Conservation (phyloP, 92 coral and sea anemone genomes). For the Meandrina meandrites region DNA sequence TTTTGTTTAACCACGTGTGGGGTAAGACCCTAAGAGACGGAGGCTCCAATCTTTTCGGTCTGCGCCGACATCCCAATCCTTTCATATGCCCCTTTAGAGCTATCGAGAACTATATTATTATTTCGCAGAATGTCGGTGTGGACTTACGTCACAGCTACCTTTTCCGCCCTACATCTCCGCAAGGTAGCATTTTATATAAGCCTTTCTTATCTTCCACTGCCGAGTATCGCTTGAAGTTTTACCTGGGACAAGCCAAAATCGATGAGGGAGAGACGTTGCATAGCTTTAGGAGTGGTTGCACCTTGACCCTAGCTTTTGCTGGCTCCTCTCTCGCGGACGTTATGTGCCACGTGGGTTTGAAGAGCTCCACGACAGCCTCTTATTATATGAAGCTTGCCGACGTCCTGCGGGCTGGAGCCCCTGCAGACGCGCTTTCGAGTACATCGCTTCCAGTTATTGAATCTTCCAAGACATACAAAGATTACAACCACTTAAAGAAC, state of each 20-base stretch:
- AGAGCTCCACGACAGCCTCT: not conserved
- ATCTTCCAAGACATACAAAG: not conserved
- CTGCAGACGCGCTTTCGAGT: not conserved
- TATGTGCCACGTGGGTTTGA: not conserved
- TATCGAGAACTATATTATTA: too few species aligned
- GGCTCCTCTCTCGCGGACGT: not conserved
- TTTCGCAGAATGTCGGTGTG: too few species aligned
- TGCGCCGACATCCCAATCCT: conserved; percentile 50
- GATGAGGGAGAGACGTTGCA: conserved; percentile 5
- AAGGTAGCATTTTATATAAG: conserved; percentile 29
- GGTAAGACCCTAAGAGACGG: conserved; percentile 56
- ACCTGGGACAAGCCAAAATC: not conserved
- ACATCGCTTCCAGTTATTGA: not conserved
- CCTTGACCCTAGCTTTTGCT: not conserved
- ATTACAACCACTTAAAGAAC: too few species aligned
- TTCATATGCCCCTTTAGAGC: not conserved
- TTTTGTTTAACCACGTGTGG: not conserved
- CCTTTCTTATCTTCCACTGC: conserved; percentile 5
- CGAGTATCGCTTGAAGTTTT: not conserved
- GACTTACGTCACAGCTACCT: conserved; percentile 14
- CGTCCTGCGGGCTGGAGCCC: not conserved
- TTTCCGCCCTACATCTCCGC: conserved; percentile 50
- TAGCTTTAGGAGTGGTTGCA: too few species aligned
- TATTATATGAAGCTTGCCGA: not conserved
- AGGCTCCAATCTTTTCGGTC: conserved; percentile 38